Percentiles rank a stretch among this genome's conserved stretches.
Evolutionary conservation across 2,113 vertebrate species (phyloP).

Genomic region (Chloebia gouldiae): DNA sequence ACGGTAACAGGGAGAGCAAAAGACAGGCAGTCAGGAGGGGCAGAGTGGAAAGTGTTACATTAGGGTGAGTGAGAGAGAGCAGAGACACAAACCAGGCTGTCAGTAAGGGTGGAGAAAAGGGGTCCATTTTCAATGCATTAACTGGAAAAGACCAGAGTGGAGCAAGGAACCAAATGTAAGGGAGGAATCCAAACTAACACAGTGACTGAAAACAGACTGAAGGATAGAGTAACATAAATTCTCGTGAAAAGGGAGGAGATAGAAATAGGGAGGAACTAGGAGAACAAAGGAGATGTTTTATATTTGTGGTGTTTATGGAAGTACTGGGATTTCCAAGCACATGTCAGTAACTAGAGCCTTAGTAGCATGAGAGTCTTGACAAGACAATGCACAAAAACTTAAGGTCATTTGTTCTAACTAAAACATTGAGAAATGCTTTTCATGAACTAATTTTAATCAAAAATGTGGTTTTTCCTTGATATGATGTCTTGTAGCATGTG

Average conservation of each 20-base stretch:
- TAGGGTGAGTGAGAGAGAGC: neutral
- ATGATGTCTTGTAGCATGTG: neutral
- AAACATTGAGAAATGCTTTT: neutral
- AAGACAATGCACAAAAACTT: neutral
- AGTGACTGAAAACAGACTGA: neutral
- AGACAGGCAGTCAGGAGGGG: neutral
- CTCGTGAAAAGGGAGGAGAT: neutral
- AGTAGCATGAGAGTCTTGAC: neutral
- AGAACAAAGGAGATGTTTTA: neutral
- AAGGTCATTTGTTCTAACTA: neutral
- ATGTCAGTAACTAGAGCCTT: neutral
- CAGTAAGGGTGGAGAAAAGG: neutral
- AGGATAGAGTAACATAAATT: neutral
- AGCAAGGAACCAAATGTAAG: neutral
- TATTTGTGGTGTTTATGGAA: neutral
- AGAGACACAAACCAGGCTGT: neutral
- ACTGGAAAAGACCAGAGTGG: neutral
- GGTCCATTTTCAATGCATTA: neutral
- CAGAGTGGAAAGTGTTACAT: neutral
- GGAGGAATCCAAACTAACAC: neutral
- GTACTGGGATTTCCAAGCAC: neutral
- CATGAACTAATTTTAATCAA: neutral
- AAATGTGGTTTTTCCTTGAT: neutral
- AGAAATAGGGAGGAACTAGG: neutral
- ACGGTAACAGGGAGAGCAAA: neutral